Percentiles rank a stretch among this genome's conserved stretches.
These are phyloP conservation scores for Poeciliopsis retropinna DNA, from an alignment of 2,113 vertebrate genomes.

Conservation along the genomic window DNA sequence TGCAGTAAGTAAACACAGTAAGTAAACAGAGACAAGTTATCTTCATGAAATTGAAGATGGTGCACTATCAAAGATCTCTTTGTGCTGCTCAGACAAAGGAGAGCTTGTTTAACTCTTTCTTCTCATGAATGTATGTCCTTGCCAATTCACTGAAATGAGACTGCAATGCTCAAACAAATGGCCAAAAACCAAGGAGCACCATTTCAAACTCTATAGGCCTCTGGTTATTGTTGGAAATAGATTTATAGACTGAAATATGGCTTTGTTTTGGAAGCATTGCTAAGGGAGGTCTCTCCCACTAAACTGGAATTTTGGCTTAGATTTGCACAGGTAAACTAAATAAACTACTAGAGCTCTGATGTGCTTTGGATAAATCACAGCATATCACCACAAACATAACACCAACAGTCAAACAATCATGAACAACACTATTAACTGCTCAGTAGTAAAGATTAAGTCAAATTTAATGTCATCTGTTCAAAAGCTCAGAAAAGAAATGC, in stretches of 20 bases:
- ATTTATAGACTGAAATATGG: background rate
- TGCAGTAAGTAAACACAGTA: background rate
- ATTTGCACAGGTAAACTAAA: background rate
- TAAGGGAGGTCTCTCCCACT: too few relatives aligned
- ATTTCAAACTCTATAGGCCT: background rate
- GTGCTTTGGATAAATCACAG: background rate
- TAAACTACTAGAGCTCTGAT: too few relatives aligned
- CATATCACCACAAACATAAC: too few relatives aligned
- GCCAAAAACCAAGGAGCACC: background rate
- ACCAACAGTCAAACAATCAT: too few relatives aligned
- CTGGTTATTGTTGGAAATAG: background rate
- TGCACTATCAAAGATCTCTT: background rate
- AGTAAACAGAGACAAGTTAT: background rate
- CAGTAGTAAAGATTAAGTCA: too few relatives aligned
- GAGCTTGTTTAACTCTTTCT: background rate
- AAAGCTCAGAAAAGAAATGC: too few relatives aligned
- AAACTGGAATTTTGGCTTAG: background rate
- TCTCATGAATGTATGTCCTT: background rate
- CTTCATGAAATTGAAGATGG: background rate
- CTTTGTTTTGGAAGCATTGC: background rate
- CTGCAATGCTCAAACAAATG: background rate
- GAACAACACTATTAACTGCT: too few relatives aligned
- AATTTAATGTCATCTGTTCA: too few relatives aligned
- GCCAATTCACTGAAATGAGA: background rate
- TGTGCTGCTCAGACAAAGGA: background rate